Percentiles rank a stretch among this genome's conserved stretches.
Evolutionary conservation across 2,888 invertebrate genomes (phyloP).

Genomic region (Rhodophaea formosa): DNA sequence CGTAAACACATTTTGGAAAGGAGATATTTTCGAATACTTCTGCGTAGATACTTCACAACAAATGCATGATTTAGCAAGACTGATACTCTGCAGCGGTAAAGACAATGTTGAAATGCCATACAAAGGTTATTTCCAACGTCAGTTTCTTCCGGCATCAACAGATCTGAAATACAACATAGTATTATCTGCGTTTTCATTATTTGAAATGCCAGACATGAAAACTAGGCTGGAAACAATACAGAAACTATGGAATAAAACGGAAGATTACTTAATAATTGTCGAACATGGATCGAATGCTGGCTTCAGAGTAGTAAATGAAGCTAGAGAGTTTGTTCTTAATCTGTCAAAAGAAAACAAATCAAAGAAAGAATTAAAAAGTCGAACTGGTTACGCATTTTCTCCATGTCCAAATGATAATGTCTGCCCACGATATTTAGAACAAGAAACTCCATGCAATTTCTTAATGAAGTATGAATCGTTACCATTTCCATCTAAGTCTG

Average conservation of each 20-base stretch:
- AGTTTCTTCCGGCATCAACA: conserved; percentile 87
- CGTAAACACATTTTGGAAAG: conserved; percentile 86
- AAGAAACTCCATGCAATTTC: conserved; percentile 90
- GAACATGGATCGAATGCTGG: conserved; percentile 93
- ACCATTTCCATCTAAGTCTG: conserved; percentile 67
- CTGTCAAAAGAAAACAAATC: conserved; percentile 51
- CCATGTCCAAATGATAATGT: conserved; percentile 92
- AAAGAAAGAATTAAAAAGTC: background rate
- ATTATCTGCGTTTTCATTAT: conserved; percentile 88
- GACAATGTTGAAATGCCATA: conserved; percentile 81
- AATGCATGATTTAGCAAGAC: conserved; percentile 91
- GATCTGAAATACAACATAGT: conserved; percentile 88
- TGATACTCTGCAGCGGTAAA: conserved; percentile 85
- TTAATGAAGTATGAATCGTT: conserved; percentile 82
- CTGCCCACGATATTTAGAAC: conserved; percentile 87
- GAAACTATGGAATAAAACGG: conserved; percentile 93
- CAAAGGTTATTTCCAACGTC: conserved; percentile 86
- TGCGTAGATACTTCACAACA: conserved; percentile 90
- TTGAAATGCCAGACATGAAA: conserved; percentile 87
- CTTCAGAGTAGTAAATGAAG: conserved; percentile 90
- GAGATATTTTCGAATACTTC: conserved; percentile 88
- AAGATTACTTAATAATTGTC: conserved; percentile 89
- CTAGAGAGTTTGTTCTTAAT: conserved; percentile 88
- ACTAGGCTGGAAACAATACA: conserved; percentile 85
- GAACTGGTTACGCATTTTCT: conserved; percentile 84